A percentile compares a stretch with the other conserved stretches of the same genome.
These are phyloP conservation scores for Synchiropus splendidus DNA, from an alignment of 2,113 vertebrate species.

Conservation along the genomic window DNA sequence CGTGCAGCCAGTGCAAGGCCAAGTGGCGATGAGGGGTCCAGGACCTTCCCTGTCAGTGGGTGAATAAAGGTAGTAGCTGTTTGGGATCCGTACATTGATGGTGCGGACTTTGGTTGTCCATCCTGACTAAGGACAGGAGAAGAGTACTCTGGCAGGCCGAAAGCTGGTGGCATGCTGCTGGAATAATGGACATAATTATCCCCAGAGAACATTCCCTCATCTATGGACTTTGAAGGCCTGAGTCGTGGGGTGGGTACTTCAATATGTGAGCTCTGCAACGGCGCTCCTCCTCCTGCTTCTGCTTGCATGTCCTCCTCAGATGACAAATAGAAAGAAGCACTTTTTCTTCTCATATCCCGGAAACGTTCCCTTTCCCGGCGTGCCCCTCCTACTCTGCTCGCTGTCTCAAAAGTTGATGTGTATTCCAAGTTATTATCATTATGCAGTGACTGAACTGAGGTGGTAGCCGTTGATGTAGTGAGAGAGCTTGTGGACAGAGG, in stretches of 20 bases:
- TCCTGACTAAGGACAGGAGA: conserved; percentile 54
- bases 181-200: conserved; percentile 74
- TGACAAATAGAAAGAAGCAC: conserved; percentile 82
- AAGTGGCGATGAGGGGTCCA: conserved; percentile 81
- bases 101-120: conserved; percentile 60
- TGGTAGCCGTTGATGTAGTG: conserved; percentile 48
- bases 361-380: conserved; percentile 80
- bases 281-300: conserved; percentile 49
- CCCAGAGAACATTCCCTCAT: conserved; percentile 84
- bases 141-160: conserved; percentile 70
- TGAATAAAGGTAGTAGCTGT: conserved; percentile 77
- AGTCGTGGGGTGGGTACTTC: conserved; percentile 68
- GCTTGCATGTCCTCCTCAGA: conserved; percentile 73
- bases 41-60: conserved; percentile 82
- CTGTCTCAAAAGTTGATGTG: conserved; percentile 68
- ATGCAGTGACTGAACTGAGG: conserved; percentile 39
- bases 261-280: conserved; percentile 50
- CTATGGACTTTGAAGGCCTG: conserved; percentile 84
- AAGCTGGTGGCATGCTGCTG: conserved; percentile 71
- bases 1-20: conserved; percentile 81
- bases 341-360: conserved; percentile 79
- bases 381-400: conserved; percentile 64
- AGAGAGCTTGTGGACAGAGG: conserved; percentile 58
- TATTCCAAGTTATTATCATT: conserved; percentile 68
- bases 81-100: conserved; percentile 52